Evolutionary conservation across 2,113 vertebrate genomes (phyloP).

Genomic region (Nansenia antarctica): DNA sequence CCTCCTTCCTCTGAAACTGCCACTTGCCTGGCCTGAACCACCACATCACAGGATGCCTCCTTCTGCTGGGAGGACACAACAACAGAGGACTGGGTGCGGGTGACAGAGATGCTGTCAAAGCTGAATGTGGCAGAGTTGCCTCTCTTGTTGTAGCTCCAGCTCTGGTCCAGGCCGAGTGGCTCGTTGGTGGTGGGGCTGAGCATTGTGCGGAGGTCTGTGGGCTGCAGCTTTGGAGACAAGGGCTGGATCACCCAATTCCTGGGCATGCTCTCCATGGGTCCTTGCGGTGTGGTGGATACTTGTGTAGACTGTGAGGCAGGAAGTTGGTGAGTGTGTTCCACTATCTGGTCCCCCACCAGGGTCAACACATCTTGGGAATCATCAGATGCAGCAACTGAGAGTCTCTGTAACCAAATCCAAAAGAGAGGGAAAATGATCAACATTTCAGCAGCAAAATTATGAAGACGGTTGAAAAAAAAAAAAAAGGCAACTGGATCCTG

Average conservation of each 20-base stretch:
- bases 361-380: constrained; percentile 25
- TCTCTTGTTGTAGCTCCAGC: constrained; percentile 6
- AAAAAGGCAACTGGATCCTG: background rate
- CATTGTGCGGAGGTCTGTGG: constrained; percentile 61
- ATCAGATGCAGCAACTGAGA: background rate
- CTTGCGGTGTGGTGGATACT: background rate
- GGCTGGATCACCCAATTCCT: constrained; percentile 71
- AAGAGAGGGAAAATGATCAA: too few species aligned
- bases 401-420: constrained; percentile 58
- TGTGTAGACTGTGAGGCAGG: background rate
- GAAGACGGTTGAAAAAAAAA: too few species aligned
- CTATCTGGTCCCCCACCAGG: constrained; percentile 5
- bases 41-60: constrained; percentile 6
- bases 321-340: constrained; percentile 1
- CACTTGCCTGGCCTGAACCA: constrained; percentile 41
- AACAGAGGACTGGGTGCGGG: constrained; percentile 22
- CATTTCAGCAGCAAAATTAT: too few species aligned
- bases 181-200: constrained; percentile 18
- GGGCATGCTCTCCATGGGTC: constrained; percentile 63
- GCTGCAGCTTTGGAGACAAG: constrained; percentile 65
- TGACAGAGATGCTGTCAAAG: constrained; percentile 31
- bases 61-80: constrained; percentile 17
- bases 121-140: background rate
- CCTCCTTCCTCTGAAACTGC: background rate
- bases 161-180: background rate